phyloP scores from a whole-genome alignment of 2,797 vertebrate species.

The Malacoraja senta region DNA sequence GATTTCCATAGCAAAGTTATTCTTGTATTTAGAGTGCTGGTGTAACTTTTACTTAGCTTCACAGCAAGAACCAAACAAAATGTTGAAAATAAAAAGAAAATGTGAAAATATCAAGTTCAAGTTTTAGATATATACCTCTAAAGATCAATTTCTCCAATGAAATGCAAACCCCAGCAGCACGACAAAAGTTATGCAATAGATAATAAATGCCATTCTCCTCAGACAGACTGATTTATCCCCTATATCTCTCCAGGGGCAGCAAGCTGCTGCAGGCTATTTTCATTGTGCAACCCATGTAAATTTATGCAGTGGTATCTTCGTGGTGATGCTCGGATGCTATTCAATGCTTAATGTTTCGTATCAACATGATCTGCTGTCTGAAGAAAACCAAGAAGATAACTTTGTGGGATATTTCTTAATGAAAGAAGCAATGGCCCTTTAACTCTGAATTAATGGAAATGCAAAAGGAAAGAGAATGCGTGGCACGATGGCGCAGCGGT shows the following conservation, averaged over 20 bases:
- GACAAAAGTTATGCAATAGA: background rate
- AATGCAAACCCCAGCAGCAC: background rate
- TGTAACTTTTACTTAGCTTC: background rate
- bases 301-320: background rate
- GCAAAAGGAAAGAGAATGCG: background rate
- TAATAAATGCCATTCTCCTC: background rate
- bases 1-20: background rate
- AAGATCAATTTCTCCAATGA: background rate
- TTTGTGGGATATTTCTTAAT: background rate
- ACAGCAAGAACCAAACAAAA: background rate
- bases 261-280: background rate
- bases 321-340: background rate
- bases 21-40: background rate
- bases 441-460: background rate
- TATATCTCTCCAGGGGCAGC: no score
- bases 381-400: background rate
- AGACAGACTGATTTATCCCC: background rate
- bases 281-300: background rate
- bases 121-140: background rate
- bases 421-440: background rate
- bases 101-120: no score
- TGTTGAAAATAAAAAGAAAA: background rate
- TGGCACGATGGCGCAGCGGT: no score
- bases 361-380: background rate
- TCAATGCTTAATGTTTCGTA: background rate